Conservation (phyloP, 2,797 vertebrate genomes). For the Sebastes goodei region DNA sequence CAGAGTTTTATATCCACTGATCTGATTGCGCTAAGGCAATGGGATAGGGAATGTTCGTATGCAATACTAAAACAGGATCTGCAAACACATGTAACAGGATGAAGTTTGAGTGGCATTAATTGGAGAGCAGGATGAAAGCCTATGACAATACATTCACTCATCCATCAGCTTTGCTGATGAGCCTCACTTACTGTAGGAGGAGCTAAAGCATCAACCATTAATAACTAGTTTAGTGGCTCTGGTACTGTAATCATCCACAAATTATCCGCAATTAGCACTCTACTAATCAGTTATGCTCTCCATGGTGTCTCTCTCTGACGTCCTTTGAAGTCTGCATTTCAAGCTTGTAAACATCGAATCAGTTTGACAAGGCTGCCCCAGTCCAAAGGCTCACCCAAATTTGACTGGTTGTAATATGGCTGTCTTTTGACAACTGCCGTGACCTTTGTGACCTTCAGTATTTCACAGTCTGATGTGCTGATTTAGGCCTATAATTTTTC, state of each 20-base stretch:
- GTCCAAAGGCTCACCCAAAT: not conserved
- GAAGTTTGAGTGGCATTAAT: constrained; percentile 70
- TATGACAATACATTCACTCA: constrained; percentile 45
- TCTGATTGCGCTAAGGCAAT: constrained; percentile 54
- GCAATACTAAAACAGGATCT: constrained; percentile 33
- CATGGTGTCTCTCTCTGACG: not conserved
- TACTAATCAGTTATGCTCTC: not conserved
- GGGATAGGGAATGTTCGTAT: constrained; percentile 31
- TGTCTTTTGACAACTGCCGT: not conserved
- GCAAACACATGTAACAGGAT: constrained; percentile 41
- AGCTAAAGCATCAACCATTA: constrained; percentile 31
- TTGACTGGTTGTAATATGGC: not conserved
- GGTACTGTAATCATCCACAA: constrained; percentile 6
- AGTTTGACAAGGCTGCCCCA: not conserved
- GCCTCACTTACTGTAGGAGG: constrained; percentile 21
- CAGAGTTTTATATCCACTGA: constrained; percentile 61
- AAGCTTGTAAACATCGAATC: not conserved
- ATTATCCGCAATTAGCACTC: constrained; percentile 26
- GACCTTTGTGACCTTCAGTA: not conserved
- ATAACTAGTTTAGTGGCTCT: constrained; percentile 34
- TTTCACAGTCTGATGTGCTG: not conserved
- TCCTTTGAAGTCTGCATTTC: not conserved
- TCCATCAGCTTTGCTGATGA: constrained; percentile 44
- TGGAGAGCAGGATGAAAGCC: constrained; percentile 56
- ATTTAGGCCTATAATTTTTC: not conserved